Percentiles rank a stretch among this genome's conserved stretches.
Evolutionary conservation across 2,797 vertebrate species (phyloP).

Genomic region (Falco biarmicus): DNA sequence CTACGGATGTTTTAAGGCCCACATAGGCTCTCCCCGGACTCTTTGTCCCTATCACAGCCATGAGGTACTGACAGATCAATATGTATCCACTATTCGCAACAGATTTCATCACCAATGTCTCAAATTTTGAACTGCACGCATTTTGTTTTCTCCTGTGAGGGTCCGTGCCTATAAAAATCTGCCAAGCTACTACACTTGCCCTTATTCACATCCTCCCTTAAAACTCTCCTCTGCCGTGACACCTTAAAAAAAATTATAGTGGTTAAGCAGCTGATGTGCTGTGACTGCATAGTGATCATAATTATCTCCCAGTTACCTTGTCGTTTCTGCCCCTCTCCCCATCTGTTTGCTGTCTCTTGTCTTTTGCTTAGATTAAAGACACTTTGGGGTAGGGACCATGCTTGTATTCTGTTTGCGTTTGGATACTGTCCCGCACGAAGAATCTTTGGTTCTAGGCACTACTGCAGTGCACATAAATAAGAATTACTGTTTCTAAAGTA

Average conservation of each 20-base stretch:
- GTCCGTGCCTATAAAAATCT: background rate
- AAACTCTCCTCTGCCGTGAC: conserved; percentile 45
- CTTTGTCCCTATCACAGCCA: background rate
- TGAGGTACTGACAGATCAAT: background rate
- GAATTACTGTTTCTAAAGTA: conserved; percentile 20
- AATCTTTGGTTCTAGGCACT: background rate
- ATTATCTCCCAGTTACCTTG: conserved; percentile 67
- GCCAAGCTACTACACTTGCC: background rate
- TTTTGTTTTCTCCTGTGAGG: background rate
- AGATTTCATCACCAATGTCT: background rate
- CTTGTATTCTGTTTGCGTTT: background rate
- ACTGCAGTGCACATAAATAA: background rate
- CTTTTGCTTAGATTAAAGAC: conserved; percentile 46
- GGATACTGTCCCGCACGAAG: background rate
- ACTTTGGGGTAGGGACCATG: background rate
- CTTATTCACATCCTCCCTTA: conserved; percentile 49
- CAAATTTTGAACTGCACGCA: background rate
- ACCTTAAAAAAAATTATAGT: conserved; percentile 59
- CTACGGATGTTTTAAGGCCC: background rate
- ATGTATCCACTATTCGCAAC: background rate
- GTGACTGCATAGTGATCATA: conserved; percentile 62
- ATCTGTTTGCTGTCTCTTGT: conserved; percentile 62
- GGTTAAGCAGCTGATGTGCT: conserved; percentile 65
- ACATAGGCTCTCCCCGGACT: background rate
- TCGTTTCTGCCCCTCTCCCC: conserved; percentile 61